These are phyloP conservation scores for Luscinia megarhynchos DNA, from an alignment of 2,797 vertebrate species.

Conservation along the genomic window DNA sequence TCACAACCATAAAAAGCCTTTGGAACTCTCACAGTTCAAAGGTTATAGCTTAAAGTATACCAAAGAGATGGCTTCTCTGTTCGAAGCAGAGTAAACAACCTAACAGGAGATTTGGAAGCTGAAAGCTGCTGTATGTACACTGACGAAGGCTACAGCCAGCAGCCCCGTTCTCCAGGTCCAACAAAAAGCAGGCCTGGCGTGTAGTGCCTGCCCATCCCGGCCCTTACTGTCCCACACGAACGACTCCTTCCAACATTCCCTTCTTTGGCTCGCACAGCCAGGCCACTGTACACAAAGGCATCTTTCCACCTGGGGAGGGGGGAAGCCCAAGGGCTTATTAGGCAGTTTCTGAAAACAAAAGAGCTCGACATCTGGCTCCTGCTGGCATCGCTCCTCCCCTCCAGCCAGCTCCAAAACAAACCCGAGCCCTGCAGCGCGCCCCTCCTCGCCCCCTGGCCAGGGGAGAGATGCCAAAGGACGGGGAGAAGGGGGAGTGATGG, in stretches of 20 bases:
- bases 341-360: constrained; percentile 75
- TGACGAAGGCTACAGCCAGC: background rate
- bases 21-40: background rate
- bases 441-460: background rate
- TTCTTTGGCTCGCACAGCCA: constrained; percentile 1
- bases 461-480: background rate
- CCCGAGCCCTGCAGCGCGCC: background rate
- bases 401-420: constrained; percentile 31
- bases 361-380: constrained; percentile 66
- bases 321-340: background rate
- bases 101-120: background rate
- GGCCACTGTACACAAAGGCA: constrained; percentile 26
- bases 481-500: background rate
- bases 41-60: background rate
- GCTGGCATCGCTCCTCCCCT: constrained; percentile 30
- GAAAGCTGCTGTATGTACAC: background rate
- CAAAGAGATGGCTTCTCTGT: background rate
- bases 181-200: constrained; percentile 35
- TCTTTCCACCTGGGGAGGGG: background rate
- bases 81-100: background rate
- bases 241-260: constrained; percentile 21
- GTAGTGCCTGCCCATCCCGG: background rate
- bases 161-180: background rate
- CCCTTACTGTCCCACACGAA: constrained; percentile 39
- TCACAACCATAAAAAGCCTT: constrained; percentile 17